Conservation (phyloP, 2,113 vertebrate species). For the Craseonycteris thonglongyai region DNA sequence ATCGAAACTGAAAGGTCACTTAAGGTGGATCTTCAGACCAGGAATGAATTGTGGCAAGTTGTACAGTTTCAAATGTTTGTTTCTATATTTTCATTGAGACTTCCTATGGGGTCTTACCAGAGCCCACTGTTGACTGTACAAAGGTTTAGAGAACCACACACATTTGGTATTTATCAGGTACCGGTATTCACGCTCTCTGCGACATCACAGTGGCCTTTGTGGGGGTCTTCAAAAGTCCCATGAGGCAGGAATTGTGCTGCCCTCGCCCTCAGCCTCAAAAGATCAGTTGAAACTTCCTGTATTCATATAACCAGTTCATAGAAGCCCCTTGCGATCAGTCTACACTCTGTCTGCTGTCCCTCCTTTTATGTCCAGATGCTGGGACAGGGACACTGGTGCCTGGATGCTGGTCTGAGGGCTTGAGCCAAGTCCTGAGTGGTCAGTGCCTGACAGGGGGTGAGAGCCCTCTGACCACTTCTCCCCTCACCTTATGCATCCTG, state of each 20-base stretch:
- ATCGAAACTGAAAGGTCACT: background rate
- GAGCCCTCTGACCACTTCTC: background rate
- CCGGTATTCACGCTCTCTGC: background rate
- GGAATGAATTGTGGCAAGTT: background rate
- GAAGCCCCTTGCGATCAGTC: no score
- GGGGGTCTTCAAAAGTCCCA: background rate
- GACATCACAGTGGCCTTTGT: background rate
- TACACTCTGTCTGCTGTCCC: background rate
- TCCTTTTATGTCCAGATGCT: accelerated
- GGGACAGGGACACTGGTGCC: background rate
- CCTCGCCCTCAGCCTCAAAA: background rate
- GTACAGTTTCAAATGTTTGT: background rate
- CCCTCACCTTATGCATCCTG: accelerated
- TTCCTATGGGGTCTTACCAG: background rate
- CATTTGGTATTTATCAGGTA: background rate
- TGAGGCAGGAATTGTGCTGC: background rate
- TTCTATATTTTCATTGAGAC: background rate
- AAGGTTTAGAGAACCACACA: background rate
- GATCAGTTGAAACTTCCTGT: background rate
- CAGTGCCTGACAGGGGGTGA: accelerated
- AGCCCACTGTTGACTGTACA: background rate
- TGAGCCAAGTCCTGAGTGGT: background rate
- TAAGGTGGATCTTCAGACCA: background rate
- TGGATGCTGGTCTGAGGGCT: no score
- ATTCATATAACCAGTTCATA: background rate